phyloP scores from a whole-genome alignment of 2,888 invertebrate species.

The Stomorhina lunata region DNA sequence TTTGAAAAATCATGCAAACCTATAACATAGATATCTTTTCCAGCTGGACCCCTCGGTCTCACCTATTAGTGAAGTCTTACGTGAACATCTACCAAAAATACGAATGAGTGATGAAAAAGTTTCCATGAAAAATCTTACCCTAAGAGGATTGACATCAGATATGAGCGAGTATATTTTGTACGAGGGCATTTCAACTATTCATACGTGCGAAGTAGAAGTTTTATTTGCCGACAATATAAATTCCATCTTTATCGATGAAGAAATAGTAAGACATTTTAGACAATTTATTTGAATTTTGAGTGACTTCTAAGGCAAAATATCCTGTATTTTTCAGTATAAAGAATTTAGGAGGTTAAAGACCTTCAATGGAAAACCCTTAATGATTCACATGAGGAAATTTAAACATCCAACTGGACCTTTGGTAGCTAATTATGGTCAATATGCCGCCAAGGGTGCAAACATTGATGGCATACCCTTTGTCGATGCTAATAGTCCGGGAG shows the following conservation, averaged over 20 bases:
- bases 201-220: neutral
- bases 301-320: neutral
- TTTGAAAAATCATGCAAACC: neutral
- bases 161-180: neutral
- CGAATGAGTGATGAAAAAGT: neutral
- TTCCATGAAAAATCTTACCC: neutral
- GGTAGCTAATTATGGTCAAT: neutral
- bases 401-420: neutral
- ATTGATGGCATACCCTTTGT: neutral
- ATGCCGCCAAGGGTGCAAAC: fast-evolving
- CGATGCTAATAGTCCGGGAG: neutral
- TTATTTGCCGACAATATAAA: neutral
- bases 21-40: neutral
- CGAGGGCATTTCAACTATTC: neutral
- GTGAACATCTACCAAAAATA: neutral
- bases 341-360: neutral
- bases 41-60: neutral
- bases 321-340: neutral
- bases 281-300: neutral
- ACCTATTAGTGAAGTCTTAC: neutral
- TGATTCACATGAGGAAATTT: neutral
- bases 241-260: neutral
- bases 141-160: neutral
- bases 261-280: neutral
- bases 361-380: neutral